Evolutionary conservation across 2,888 invertebrate species (phyloP).

Genomic region (Pachymerium ferrugineum): DNA sequence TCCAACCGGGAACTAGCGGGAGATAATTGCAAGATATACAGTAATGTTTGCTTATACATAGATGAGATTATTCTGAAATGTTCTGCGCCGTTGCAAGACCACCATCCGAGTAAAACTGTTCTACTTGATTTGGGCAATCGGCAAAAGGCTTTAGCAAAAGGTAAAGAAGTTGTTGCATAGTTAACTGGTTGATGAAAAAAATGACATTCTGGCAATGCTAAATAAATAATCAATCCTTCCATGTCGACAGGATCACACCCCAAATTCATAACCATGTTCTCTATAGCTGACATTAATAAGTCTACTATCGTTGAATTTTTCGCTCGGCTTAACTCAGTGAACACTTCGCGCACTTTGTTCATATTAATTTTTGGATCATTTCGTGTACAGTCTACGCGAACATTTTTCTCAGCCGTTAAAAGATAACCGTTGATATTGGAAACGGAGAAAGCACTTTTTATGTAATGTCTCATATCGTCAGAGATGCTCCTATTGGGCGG

Average conservation of each 20-base stretch:
- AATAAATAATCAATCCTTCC: not conserved
- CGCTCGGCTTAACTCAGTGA: not conserved
- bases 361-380: not conserved
- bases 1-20: not conserved
- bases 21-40: not conserved
- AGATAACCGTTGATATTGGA: not conserved
- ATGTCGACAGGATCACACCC: not conserved
- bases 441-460: not conserved
- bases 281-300: not conserved
- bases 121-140: not conserved
- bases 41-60: not conserved
- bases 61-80: not conserved
- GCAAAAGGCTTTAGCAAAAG: not conserved
- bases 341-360: not conserved
- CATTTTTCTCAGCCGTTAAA: not conserved
- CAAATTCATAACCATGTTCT: not conserved
- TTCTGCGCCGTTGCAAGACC: not conserved
- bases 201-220: not conserved
- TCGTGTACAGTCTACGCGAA: not conserved
- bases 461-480: not conserved
- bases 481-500: not conserved
- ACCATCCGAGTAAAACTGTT: not conserved
- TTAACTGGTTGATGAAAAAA: not conserved
- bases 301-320: not conserved
- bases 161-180: not conserved